phyloP scores from a whole-genome alignment of 2,113 vertebrate genomes.

The Pseudopipra pipra region DNA sequence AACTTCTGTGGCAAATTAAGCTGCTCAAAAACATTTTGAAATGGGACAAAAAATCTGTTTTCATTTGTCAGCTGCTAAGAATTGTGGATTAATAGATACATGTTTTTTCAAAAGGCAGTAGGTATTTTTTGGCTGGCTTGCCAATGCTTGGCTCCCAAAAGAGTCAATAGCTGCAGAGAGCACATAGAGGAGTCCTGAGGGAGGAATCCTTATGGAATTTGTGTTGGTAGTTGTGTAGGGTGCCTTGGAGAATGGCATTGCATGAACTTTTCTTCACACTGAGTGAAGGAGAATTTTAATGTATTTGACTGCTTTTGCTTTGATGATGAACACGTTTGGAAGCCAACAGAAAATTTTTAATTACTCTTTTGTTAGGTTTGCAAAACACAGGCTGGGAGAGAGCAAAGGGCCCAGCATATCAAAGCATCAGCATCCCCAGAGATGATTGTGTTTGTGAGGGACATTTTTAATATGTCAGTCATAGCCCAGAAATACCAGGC shows the following conservation, averaged over 20 bases:
- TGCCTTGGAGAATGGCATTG: neutral
- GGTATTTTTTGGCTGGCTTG: neutral
- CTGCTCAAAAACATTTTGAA: neutral
- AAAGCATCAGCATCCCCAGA: neutral
- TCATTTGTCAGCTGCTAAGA: neutral
- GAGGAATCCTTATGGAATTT: neutral
- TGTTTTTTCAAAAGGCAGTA: neutral
- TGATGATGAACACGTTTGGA: neutral
- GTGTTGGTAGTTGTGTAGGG: neutral
- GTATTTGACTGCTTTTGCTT: neutral
- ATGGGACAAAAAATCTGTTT: neutral
- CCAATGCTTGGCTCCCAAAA: neutral
- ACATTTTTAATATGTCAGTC: neutral
- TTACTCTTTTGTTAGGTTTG: neutral
- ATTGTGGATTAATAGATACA: neutral
- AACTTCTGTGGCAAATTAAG: neutral
- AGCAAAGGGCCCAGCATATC: neutral
- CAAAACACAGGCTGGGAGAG: neutral
- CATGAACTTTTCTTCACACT: neutral
- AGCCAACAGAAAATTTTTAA: neutral
- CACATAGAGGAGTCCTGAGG: neutral
- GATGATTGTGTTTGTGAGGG: neutral
- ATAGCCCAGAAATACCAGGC: neutral
- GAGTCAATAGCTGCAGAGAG: neutral
- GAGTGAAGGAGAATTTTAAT: neutral